phyloP scores from a whole-genome alignment of 1,140 invertebrate species.

The Diprion similis region DNA sequence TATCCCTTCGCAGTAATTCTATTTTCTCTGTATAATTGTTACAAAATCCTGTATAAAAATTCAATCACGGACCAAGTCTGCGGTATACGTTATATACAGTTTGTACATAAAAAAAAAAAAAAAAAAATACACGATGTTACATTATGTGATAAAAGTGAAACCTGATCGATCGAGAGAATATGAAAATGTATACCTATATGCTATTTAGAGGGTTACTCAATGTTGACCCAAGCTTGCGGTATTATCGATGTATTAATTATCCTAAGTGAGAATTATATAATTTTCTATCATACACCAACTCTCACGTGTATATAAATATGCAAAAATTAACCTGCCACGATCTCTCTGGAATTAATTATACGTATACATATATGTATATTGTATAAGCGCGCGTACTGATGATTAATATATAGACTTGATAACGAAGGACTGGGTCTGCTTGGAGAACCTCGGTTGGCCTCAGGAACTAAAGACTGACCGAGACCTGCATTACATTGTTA shows the following conservation, averaged over 20 bases:
- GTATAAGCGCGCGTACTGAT: constrained; percentile 22
- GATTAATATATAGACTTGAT: constrained; percentile 25
- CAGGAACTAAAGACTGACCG: constrained; percentile 59
- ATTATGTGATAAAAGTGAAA: neutral
- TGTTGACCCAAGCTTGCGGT: neutral
- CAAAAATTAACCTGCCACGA: neutral
- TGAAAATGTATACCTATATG: too few species aligned
- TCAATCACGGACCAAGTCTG: constrained; percentile 3
- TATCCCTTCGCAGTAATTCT: neutral
- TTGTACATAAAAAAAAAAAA: too few species aligned
- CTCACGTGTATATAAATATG: constrained; percentile 34
- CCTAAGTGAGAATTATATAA: constrained; percentile 25
- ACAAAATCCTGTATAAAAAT: neutral
- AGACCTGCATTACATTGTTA: constrained; percentile 58
- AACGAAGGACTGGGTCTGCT: constrained; percentile 34
- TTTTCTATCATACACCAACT: constrained; percentile 23
- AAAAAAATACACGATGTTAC: too few species aligned
- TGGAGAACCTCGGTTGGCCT: constrained; percentile 44
- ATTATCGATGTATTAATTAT: constrained; percentile 21
- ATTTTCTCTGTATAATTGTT: neutral
- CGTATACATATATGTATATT: too few species aligned
- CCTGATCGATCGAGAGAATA: neutral
- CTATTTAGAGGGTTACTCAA: neutral
- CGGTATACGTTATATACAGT: too few species aligned
- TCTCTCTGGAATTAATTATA: neutral